Percentiles rank a stretch among this genome's conserved stretches.
These are phyloP conservation scores for Amiota communis DNA, from an alignment of 2,888 invertebrate genomes.

Conservation along the genomic window DNA sequence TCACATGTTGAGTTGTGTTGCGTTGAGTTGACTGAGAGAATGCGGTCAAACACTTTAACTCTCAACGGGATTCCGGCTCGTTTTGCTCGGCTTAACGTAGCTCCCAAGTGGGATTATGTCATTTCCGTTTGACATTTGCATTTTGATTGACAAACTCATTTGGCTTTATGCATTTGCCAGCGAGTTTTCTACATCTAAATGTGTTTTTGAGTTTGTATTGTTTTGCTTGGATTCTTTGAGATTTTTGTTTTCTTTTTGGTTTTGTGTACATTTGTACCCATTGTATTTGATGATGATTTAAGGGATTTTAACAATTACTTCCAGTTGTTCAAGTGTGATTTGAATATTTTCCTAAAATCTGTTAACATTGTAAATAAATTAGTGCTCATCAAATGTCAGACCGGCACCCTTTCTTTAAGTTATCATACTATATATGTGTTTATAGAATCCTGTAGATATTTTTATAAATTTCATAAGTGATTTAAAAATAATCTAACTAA, in stretches of 20 bases:
- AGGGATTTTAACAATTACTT: conserved; percentile 57
- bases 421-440: too few relatives aligned
- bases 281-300: conserved; percentile 55
- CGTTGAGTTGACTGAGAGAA: conserved; percentile 24
- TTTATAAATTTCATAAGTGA: too few relatives aligned
- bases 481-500: too few relatives aligned
- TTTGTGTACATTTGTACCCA: conserved; percentile 24
- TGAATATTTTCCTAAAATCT: background rate
- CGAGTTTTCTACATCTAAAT: conserved; percentile 14
- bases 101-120: conserved; percentile 72
- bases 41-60: conserved; percentile 69
- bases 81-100: conserved; percentile 58
- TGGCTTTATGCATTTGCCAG: conserved; percentile 44
- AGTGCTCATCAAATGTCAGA: background rate
- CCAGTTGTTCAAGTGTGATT: conserved; percentile 29
- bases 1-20: conserved; percentile 48
- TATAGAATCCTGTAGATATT: too few relatives aligned
- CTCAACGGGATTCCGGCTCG: conserved; percentile 64
- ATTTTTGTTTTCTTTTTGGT: conserved; percentile 7
- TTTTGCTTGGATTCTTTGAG: background rate
- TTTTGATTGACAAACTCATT: conserved; percentile 70
- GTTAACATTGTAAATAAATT: background rate
- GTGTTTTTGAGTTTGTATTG: conserved; percentile 5
- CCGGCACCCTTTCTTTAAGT: too few relatives aligned
- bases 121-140: conserved; percentile 70